phyloP scores from a whole-genome alignment of 1,140 invertebrate species.

The Orchestia grillus region DNA sequence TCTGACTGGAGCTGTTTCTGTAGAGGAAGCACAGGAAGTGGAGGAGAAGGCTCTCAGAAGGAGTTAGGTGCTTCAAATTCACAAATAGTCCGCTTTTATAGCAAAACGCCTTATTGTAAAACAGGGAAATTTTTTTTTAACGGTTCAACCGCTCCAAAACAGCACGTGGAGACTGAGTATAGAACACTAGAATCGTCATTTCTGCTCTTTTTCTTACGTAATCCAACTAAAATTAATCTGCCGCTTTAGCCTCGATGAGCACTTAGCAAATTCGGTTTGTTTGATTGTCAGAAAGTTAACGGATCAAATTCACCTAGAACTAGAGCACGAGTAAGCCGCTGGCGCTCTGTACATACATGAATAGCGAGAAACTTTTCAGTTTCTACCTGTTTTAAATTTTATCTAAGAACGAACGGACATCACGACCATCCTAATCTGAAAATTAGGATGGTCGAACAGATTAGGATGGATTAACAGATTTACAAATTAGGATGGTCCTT shows the following conservation, averaged over 20 bases:
- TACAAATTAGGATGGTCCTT: no score
- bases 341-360: no score
- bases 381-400: no score
- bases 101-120: not conserved
- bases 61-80: not conserved
- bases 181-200: not conserved
- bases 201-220: not conserved
- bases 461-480: no score
- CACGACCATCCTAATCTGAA: no score
- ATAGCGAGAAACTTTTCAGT: no score
- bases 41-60: no score
- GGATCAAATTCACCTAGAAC: not conserved
- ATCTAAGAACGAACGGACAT: no score
- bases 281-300: not conserved
- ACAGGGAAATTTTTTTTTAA: not conserved
- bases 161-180: not conserved
- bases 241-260: not conserved
- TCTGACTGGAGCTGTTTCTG: not conserved
- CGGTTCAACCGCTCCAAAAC: not conserved
- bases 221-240: not conserved
- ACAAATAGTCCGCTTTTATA: not conserved
- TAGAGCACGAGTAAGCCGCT: not conserved
- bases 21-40: not conserved
- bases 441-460: no score
- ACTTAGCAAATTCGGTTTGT: not conserved